Conservation (phyloP, 1,140 invertebrate genomes). For the Hyphantria cunea region DNA sequence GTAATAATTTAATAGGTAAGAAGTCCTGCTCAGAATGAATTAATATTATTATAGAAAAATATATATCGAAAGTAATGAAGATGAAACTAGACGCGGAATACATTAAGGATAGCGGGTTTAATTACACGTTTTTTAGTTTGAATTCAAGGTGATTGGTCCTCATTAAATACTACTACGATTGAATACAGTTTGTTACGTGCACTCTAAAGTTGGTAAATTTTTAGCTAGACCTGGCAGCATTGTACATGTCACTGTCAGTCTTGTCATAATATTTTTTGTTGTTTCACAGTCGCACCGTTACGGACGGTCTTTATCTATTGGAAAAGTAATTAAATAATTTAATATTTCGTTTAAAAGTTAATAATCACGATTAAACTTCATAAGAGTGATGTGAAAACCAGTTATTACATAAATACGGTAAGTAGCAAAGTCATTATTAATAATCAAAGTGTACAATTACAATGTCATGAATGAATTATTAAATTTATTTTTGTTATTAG, state of each 20-base stretch:
- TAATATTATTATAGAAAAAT: no score
- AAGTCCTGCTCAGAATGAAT: no score
- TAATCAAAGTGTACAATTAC: conserved; percentile 1
- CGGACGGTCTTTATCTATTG: not conserved
- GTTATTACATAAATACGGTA: not conserved
- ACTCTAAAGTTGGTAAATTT: not conserved
- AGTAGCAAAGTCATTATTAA: not conserved
- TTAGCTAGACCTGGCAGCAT: conserved; percentile 6
- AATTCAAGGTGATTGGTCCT: no score
- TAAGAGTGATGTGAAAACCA: conserved; percentile 17
- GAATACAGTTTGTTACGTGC: no score
- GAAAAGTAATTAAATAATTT: conserved; percentile 7
- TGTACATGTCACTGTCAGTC: conserved; percentile 21
- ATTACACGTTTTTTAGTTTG: no score
- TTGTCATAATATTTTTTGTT: conserved; percentile 30
- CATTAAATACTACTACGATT: no score
- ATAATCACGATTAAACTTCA: conserved; percentile 2
- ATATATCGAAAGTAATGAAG: no score
- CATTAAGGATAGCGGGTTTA: no score
- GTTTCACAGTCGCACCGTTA: conserved; percentile 4
- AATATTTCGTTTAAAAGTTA: conserved; percentile 8
- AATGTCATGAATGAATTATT: conserved; percentile 2
- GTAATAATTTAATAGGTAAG: no score
- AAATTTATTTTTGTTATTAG: conserved; percentile 5
- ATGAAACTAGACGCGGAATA: no score